Base-by-base conservation (phyloP, 2,113 vertebrate genomes). In the Danio rerio region DNA sequence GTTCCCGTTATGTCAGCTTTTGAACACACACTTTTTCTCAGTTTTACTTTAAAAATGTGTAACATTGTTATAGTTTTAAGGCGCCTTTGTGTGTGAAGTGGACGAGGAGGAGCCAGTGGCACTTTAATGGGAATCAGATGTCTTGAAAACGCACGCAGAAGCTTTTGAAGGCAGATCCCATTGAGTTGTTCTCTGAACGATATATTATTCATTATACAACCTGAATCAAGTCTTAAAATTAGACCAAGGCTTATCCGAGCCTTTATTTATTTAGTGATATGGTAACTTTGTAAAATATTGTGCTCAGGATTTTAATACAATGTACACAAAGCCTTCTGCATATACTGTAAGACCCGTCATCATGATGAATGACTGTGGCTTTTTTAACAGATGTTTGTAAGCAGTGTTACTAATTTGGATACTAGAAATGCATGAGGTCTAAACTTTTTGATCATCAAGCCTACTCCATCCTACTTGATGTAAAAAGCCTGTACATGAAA, bases 41-140 rank as follows among this genome's bases (percentile, higher is more conserved):
- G 8, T 7, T 6, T 52, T 53, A 52, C n/a, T 83, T 42, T 20
- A 49, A 65, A 10, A 50, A 40, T 50, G 53, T 8, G 13, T 20
- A 47, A 40, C 31, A 12, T 71, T n/a, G 20, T 20, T 47, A 69
- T 40, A 65, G 11, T 83, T 63, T 63, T 9, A 3, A 56, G 15
- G 5, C 70, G 83, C 52, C 61, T 59, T 71, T 8, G 66, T 43
- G 73, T 77, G 61, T 13, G 75, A 43, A 40, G 52, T 18, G 45
- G 13, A 47, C 9, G 65, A 89, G 87, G 83, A 87, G 86, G 88
- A 88, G 87, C 69, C 77, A 81, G 40, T 59, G 5, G 31, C 1
- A 58, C 49, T 58, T 61, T 92, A 91, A 93, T 93, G 86, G 40
- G 85, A 90, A 85, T 91, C 91, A 93, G 90, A 92, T 94, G 92